Base-by-base conservation (phyloP, 2,888 invertebrate genomes). In the Desoria tigrina region DNA sequence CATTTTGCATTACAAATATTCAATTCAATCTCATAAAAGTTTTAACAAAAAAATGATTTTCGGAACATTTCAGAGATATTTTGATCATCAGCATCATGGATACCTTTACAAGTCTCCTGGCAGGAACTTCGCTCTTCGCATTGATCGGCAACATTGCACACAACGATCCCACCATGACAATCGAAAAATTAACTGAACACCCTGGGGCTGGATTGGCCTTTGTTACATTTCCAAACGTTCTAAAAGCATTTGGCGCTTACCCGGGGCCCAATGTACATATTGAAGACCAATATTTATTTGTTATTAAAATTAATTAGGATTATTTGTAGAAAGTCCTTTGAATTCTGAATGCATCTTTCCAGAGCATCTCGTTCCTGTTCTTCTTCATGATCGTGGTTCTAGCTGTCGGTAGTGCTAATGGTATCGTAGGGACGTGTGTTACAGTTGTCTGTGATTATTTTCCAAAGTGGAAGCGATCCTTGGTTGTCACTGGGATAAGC, bases 331-430 rank as follows among this genome's bases (percentile, higher is more conserved):
- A 39, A 39, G 16, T 11, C 16, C 39, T 39, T 39, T 39, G n/a
- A n/a, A 39, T 39, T 39, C 9, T 39, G 16, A 11, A 16, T 39
- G 9, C 45, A 16, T 53, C 26, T 28, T 23, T 37, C 11, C 37
- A 57, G 56, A 39, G 28, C 9, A 32, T 57, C 26, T 83, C 90
- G 0, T 87, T 89, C 6, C 80, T 90, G n/a, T 91, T 91, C 82
- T 91, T 90, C 83, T 81, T 89, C 76, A 92, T 92, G 91, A 82
- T 92, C 81, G 85, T 88, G 65, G 88, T 89, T 1, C 82, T 92
- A 67, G 91, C 90, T 11, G 82, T 89, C 24, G 91, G 91, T 1
- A 89, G 89, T 62, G 84, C 88, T 7, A 88, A 88, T 37, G 89
- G 89, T 0, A 6, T 51, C 11, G 84, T 87, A 71, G 86, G 86